Base-by-base conservation (phyloP, 1,140 invertebrate species). In the Drosophila novamexicana region DNA sequence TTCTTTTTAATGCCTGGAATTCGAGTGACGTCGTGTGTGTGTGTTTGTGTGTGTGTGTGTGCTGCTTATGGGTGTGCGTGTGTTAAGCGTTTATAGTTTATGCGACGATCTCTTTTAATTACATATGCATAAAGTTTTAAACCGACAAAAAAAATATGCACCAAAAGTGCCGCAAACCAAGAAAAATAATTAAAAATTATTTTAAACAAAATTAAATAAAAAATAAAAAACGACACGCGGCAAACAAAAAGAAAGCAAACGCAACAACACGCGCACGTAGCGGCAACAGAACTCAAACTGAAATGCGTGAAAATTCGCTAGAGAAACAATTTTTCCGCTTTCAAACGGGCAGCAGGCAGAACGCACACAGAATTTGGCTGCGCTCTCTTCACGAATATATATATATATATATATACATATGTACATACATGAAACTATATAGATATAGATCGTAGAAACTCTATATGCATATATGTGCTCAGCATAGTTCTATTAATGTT, bases 271-370 rank as follows among this genome's bases (percentile, higher is more conserved):
- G 45, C 64, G 67, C 70, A 65, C 64, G 77, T 53, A 69, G 77
- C 75, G 83, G 82, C 82, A 79, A 79, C 81, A 65, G 71, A 82
- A 84, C 66, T 79, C 77, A 75, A 70, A 83, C 83, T 85, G 82
- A 85, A 85, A 74, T 79, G 79, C 65, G 72, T 67, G 70, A 88
- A 85, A 85, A 85, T 85, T 85, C 59, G 79, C 82, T 72, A 86
- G 73, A 77, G 81, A 76, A 83, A 40, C 64, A 56, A 56, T 57
- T 54, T 57, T 57, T 45, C 7, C 32, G 36, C 36, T 56, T 52
- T 14, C 36, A 16, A 59, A 47, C 44, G 36, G 12, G 47, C 47
- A 49, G 40, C 59, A 45, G 16, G 16, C 44, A 22, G 12, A n/a
- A 42, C 39, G 4, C 44, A 29, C 36, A 40, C 39, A 39, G 34